These are phyloP conservation scores for Drosophila seguyi DNA, from an alignment of 1,140 invertebrate species.

Conservation along the genomic window DNA sequence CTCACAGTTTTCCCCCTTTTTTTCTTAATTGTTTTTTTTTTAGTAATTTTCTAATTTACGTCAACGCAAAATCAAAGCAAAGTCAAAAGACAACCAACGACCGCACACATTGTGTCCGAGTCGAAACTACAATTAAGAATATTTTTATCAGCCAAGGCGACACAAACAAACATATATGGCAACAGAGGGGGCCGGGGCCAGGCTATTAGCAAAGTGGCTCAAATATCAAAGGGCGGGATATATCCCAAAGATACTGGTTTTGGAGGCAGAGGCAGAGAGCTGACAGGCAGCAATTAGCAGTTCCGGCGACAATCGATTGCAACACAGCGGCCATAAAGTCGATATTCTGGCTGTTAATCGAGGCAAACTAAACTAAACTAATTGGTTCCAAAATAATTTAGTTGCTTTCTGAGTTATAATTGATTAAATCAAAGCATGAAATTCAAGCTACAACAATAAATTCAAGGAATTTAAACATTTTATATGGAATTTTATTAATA, in stretches of 20 bases:
- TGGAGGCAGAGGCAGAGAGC: no score
- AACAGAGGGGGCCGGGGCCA: conserved; percentile 1
- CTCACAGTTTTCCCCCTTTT: conserved; percentile 5
- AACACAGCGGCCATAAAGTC: not conserved
- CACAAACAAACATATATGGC: not conserved
- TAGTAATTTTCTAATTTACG: conserved; percentile 57
- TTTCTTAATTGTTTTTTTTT: conserved; percentile 14
- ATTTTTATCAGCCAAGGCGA: conserved; percentile 65
- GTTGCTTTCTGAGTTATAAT: not conserved
- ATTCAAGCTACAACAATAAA: no score
- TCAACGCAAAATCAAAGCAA: conserved; percentile 80
- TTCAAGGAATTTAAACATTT: no score
- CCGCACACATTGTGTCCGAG: conserved; percentile 68
- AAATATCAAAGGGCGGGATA: conserved; percentile 74
- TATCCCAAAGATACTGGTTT: not conserved
- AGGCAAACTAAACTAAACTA: no score
- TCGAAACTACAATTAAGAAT: conserved; percentile 71
- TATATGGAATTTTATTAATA: no score
- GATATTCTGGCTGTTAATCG: conserved; percentile 2
- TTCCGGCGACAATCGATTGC: conserved; percentile 19
- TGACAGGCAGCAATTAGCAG: conserved; percentile 70
- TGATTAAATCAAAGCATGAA: no score
- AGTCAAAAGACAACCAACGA: conserved; percentile 64
- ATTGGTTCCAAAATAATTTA: not conserved
- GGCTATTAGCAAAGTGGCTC: conserved; percentile 79